Conservation (phyloP, 2,113 vertebrate species). For the Noturus placidus region DNA sequence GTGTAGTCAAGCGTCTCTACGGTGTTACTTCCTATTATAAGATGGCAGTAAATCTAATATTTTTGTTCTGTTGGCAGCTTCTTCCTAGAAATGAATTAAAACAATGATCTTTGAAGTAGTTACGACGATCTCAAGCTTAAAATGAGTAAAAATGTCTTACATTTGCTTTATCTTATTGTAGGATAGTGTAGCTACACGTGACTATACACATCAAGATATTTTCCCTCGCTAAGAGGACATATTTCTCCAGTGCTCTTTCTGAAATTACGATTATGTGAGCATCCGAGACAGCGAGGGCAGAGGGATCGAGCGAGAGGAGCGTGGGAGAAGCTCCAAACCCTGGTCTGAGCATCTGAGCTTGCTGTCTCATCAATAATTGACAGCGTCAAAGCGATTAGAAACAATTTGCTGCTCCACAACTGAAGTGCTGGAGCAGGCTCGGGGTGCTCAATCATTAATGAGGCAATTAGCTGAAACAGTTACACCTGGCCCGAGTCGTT, state of each 20-base stretch:
- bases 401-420: constrained; percentile 77
- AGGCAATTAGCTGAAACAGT: constrained; percentile 79
- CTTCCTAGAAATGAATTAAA: not conserved
- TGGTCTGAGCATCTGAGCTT: constrained; percentile 77
- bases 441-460: constrained; percentile 79
- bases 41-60: not conserved
- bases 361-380: constrained; percentile 81
- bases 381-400: constrained; percentile 78
- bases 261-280: not conserved
- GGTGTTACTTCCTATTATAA: not conserved
- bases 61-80: too few species aligned
- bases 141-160: too few species aligned
- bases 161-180: not conserved
- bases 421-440: constrained; percentile 76
- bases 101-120: not conserved
- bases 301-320: constrained; percentile 64
- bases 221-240: not conserved
- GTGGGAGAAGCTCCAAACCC: constrained; percentile 71
- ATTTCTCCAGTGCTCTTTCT: not conserved
- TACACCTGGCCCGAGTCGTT: constrained; percentile 63
- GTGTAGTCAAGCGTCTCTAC: too few species aligned
- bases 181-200: not conserved
- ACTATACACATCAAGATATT: not conserved
- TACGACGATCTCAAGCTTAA: not conserved
- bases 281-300: constrained; percentile 51